phyloP scores from a whole-genome alignment of 1,140 invertebrate species.

The Orius insidiosus region DNA sequence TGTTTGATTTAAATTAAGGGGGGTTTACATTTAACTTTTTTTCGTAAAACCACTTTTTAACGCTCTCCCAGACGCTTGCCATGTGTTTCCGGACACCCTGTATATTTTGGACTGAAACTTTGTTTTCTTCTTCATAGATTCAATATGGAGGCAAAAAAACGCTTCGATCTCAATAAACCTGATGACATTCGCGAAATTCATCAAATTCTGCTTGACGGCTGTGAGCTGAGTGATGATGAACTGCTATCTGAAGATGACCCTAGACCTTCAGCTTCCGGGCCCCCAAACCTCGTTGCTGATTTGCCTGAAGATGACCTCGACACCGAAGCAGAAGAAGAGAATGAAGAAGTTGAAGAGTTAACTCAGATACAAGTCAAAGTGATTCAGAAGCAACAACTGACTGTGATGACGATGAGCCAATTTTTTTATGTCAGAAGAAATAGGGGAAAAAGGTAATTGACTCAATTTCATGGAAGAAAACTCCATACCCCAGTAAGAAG shows the following conservation, averaged over 20 bases:
- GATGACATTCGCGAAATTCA: slow-evolving; percentile 13
- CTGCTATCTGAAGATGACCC: too few species aligned
- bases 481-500: slow-evolving; percentile 6
- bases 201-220: slow-evolving; percentile 16
- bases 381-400: slow-evolving; percentile 13
- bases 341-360: slow-evolving; percentile 12
- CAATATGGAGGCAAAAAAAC: slow-evolving; percentile 12
- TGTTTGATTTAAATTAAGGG: too few species aligned
- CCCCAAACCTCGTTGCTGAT: slow-evolving; percentile 11
- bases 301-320: slow-evolving; percentile 10
- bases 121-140: slow-evolving; percentile 9
- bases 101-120: slow-evolving; percentile 12
- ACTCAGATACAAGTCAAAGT: slow-evolving; percentile 14
- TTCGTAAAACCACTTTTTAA: too few species aligned
- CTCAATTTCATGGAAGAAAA: slow-evolving; percentile 15
- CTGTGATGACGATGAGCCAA: slow-evolving; percentile 3
- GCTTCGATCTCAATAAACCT: slow-evolving; percentile 14
- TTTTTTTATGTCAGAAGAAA: slow-evolving; percentile 9
- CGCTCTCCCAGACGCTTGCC: too few species aligned
- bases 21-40: too few species aligned
- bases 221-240: slow-evolving; percentile 14
- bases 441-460: slow-evolving; percentile 14
- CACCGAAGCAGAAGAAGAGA: slow-evolving; percentile 14
- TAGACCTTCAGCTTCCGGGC: slow-evolving; percentile 9
- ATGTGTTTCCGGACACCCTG: too few species aligned